Base-by-base conservation (phyloP, 2,113 vertebrate genomes). In the Dunckerocampus dactyliophorus region DNA sequence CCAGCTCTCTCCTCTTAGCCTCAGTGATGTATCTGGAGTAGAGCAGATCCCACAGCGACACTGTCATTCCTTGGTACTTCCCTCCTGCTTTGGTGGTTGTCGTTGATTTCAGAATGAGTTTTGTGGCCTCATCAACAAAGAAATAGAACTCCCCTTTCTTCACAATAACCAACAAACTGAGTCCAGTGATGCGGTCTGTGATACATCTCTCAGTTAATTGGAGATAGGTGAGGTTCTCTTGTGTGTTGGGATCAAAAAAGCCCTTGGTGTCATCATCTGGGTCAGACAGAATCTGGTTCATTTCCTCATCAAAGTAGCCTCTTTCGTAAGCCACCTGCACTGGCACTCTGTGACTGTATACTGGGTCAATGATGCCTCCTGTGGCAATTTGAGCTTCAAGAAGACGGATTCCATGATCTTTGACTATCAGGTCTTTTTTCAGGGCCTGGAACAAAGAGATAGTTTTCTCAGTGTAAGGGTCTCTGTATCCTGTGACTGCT, bases 41-140 rank as follows among this genome's bases (percentile, higher is more conserved):
- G 1, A 95, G 87, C 0, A 93, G 52, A 42, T 93, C 90, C 93
- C 92, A 95, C 46, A 92, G 0, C 0, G 92, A 87, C 43, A 92
- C 75, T 0, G n/a, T 72, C 62, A 83, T 81, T 3, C 76, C 83
- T 28, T 83, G 86, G 17, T 93, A 93, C 58, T 80, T 89, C 0
- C 93, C 94, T 0, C 28, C 52, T 0, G 82, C 87, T 0, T 84
- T 87, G 63, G 89, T 90, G 0, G 84, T 87, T 76, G 59, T 82
- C 82, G 19, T 85, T 0, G 88, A 88, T n/a, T 84, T 84, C 8
- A 84, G 63, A 45, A 73, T 68, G 2, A 63, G 0, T 56, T 84
- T 84, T 39, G 82, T 84, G 49, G 67, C 59, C 19, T 83, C 81
- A 0, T 91, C 89, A 0, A 90, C 77, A 52, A 83, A 90, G 16